Conservation (phyloP, 2,113 vertebrate genomes). For the Argyrosomus japonicus region DNA sequence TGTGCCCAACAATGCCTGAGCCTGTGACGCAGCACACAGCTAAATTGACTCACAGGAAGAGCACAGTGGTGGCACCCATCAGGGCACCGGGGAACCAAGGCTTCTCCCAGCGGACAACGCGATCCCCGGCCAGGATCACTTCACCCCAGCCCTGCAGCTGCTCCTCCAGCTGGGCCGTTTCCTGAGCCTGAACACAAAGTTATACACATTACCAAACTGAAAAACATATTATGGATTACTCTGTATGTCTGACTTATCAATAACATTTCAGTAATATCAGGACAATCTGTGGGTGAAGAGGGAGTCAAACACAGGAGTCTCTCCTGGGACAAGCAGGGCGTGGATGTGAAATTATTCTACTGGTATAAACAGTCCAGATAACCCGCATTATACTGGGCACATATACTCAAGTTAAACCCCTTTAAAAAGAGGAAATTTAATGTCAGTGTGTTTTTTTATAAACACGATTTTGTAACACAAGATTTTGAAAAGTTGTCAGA, state of each 20-base stretch:
- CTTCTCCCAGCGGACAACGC: slow-evolving; percentile 94
- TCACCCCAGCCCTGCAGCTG: slow-evolving; percentile 98
- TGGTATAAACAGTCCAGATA: too few relatives aligned
- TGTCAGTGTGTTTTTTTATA: too few relatives aligned
- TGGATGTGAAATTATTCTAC: too few relatives aligned
- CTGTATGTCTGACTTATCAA: neutral
- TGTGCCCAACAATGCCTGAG: neutral
- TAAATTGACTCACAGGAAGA: slow-evolving; percentile 92
- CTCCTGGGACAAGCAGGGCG: too few relatives aligned
- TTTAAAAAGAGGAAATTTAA: too few relatives aligned
- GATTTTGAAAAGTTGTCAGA: too few relatives aligned
- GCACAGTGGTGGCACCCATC: slow-evolving; percentile 86
- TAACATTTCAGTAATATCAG: too few relatives aligned
- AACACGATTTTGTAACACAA: too few relatives aligned
- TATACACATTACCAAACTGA: neutral
- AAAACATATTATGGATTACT: neutral
- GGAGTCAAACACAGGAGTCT: too few relatives aligned
- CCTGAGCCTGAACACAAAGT: slow-evolving; percentile 85
- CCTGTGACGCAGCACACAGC: neutral
- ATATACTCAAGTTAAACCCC: too few relatives aligned
- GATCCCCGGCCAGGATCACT: slow-evolving; percentile 93
- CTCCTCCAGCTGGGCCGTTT: slow-evolving; percentile 95
- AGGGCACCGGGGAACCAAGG: slow-evolving; percentile 93
- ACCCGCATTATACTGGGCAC: too few relatives aligned
- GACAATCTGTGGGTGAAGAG: too few relatives aligned